Evolutionary conservation across 2,888 invertebrate genomes (phyloP), one percentile per base, ranked within the genome.

Genomic region (Phyllotreta cruciferae): DNA sequence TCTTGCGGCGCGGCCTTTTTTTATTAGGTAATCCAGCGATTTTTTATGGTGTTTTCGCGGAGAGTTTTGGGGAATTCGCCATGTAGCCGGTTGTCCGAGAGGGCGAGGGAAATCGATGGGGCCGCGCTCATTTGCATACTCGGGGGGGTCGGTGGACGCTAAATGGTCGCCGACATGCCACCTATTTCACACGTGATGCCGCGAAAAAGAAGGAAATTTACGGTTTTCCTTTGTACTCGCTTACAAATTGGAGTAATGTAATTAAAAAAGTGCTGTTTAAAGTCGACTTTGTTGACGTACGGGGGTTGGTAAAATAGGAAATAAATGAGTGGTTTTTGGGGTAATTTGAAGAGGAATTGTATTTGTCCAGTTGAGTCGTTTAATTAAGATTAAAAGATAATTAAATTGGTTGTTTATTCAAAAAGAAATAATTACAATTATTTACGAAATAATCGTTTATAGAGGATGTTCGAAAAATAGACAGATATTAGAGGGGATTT

Each of bases 91-190:
- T n/a, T 11, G 44, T 37, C 47, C 24, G 42, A 64, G 14, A 13
- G n/a, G 39, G 41, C 61, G 60, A 63, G 66, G 68, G 74, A 73
- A 74, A 75, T 74, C 75, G 73, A 75, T 74, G 66, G 69, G 69
- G 67, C 70, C 70, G 70, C 24, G 24, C 24, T 24, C 71, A 78
- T 78, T 78, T 77, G 75, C 76, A 77, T 77, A 77, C 24, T 77
- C 71, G 47, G 45, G 65, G 65, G 73, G 75, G 76, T 76, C 77
- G 75, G 74, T 72, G 69, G 71, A 70, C 71, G 68, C 75, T 76
- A 78, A 24, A 77, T 75, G 73, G 76, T 69, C 68, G 60, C 65
- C 68, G 75, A 73, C 78, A 78, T 78, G 78, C 77, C 74, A 78
- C 70, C 68, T 41, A 45, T 49, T 34, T 11, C 64, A 71, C 77